Evolutionary conservation across 2,888 invertebrate genomes (phyloP), one percentile per base, ranked within the genome.

Genomic region (Coronaproctus castanopsis): DNA sequence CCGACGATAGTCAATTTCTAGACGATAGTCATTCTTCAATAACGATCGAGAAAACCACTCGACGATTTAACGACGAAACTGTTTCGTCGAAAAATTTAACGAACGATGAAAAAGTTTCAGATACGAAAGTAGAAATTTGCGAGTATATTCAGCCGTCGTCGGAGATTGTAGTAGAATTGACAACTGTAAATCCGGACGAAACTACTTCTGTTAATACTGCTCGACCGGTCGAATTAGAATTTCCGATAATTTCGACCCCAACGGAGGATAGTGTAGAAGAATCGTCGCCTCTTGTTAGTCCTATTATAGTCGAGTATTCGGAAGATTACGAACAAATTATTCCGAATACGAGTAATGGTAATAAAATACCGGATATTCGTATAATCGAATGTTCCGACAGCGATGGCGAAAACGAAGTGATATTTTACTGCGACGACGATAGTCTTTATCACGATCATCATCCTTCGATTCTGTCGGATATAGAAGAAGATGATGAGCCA

Each of bases 321-420:
- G 14, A 5, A 8, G 5, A 5, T 8, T 14, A 5, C 8, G 36
- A 36, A 36, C 8, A 36, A 36, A 36, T 8, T 36, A 8, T 8
- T 36, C 36, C 36, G 36, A 36, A 36, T 36, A 36, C 14, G 5
- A 36, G 14, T 14, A 5, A 36, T 18, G 10, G 18, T 8, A 23
- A 48, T 10, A 55, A 36, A 51, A 56, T 59, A 24, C 59, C 59
- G 1, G 56, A 59, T 14, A 59, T 59, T 19, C 55, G 22, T 21
- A 59, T 59, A 14, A 59, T 56, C 8, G 59, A 59, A 24, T 55
- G 59, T 23, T 59, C 59, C 1, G 59, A 59, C 24, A 59, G 59
- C 21, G 59, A 59, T 10, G 52, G 52, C 19, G 59, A 59, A 19
- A 24, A 24, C 19, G 59, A 59, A 21, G 36, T 36, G 14, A 36